Conservation (phyloP, 35 echinoderm and acorn worm species). For the Stichopus chloronotus region DNA sequence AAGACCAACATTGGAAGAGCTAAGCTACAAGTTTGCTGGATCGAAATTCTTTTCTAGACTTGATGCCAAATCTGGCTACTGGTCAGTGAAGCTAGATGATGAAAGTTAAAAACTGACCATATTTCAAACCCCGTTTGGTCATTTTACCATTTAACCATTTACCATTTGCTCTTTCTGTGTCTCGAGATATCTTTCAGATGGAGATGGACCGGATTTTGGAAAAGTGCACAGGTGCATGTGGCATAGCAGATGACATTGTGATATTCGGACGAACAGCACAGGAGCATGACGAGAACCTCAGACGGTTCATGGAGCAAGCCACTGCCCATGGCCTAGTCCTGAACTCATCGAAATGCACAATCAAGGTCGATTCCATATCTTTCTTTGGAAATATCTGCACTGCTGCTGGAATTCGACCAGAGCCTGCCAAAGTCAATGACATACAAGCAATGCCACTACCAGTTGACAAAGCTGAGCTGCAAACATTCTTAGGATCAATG, state of each 20-base stretch:
- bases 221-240: neutral
- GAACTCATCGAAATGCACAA: slow-evolving; percentile 53
- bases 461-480: slow-evolving; percentile 14
- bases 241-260: too few species aligned
- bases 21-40: neutral
- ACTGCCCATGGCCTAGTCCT: slow-evolving; percentile 23
- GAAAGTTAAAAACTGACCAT: slow-evolving; percentile 23
- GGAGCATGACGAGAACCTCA: slow-evolving; percentile 41
- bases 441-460: neutral
- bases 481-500: slow-evolving; percentile 32
- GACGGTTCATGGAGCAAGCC: neutral
- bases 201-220: slow-evolving; percentile 40
- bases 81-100: slow-evolving; percentile 27
- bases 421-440: slow-evolving; percentile 13
- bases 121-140: too few species aligned
- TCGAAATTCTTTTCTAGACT: slow-evolving; percentile 30
- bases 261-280: neutral
- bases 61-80: slow-evolving; percentile 30
- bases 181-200: neutral
- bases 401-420: slow-evolving; percentile 18
- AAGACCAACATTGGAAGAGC: slow-evolving; percentile 19
- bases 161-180: neutral
- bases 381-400: slow-evolving; percentile 53
- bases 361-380: slow-evolving; percentile 16
- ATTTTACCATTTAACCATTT: too few species aligned